Percentiles rank a stretch among this genome's conserved stretches.
Evolutionary conservation across 2,888 invertebrate genomes (phyloP).

Genomic region (Cinara cedri): DNA sequence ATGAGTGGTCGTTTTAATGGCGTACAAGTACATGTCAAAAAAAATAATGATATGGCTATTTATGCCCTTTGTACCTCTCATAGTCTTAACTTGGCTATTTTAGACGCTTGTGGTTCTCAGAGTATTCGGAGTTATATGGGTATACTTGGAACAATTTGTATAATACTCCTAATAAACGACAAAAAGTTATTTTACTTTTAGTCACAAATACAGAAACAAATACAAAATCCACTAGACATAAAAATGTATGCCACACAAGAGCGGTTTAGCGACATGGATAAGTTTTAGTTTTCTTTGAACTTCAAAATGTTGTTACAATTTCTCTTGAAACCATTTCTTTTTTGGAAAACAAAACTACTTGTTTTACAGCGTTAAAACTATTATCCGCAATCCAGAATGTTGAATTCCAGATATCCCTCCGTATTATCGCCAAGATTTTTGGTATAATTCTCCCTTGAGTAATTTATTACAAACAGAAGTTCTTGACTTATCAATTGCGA

Average conservation of each 20-base stretch:
- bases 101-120: neutral
- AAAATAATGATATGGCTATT: too few species aligned
- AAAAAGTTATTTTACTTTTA: neutral
- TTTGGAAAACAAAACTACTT: conserved; percentile 2
- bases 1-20: neutral
- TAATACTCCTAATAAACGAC: conserved; percentile 12
- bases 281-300: conserved; percentile 43
- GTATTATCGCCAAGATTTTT: neutral
- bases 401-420: conserved; percentile 25
- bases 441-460: neutral
- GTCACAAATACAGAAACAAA: neutral
- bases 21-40: neutral
- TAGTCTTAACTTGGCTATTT: conserved; percentile 5
- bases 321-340: conserved; percentile 34
- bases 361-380: conserved; percentile 5
- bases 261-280: conserved; percentile 55
- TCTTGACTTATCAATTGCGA: conserved; percentile 8
- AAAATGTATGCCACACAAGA: conserved; percentile 63
- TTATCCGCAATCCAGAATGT: conserved; percentile 3
- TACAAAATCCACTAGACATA: neutral
- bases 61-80: neutral
- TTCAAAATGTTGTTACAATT: conserved; percentile 29
- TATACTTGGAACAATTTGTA: neutral
- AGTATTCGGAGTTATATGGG: neutral
- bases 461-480: conserved; percentile 4